These are phyloP conservation scores for zebrafish (Danio rerio) DNA, from an alignment of 2,113 vertebrate genomes.

Conservation along the genomic window GRCz12tu NC_133198.1:38791501-38792000, in stretches of 20 bases:
- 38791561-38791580: slow-evolving; percentile 46
- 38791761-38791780: slow-evolving; percentile 3
- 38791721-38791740: neutral
- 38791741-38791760: slow-evolving; percentile 35
- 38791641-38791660: neutral
- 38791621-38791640: neutral
- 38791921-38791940: neutral
- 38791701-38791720: too few relatives aligned
- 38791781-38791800: neutral
- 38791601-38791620: slow-evolving; percentile 2
- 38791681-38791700: neutral
- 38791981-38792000: slow-evolving; percentile 23
- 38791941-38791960: slow-evolving; percentile 36
- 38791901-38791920: slow-evolving; percentile 10
- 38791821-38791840: neutral
- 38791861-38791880: neutral
- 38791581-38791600: slow-evolving; percentile 33
- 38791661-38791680: neutral
- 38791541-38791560: slow-evolving; percentile 59
- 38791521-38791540: slow-evolving; percentile 26
- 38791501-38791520: slow-evolving; percentile 65
- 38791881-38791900: neutral
- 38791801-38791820: neutral
- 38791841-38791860: neutral
- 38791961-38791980: slow-evolving; percentile 18